phyloP scores from a whole-genome alignment of 2,797 vertebrate species.

The Gymnodraco acuticeps region DNA sequence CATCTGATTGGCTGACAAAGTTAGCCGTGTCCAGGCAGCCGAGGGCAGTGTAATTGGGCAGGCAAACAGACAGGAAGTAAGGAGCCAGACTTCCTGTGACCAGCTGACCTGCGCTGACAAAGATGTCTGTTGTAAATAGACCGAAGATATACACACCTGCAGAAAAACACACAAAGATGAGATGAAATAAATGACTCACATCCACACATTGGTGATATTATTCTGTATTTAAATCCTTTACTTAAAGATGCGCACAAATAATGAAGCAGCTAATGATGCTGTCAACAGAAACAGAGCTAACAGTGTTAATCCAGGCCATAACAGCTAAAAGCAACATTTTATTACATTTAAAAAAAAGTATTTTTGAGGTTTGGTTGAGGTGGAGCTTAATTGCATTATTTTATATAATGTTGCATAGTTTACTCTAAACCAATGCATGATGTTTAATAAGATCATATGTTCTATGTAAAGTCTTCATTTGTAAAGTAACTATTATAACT shows the following conservation, averaged over 20 bases:
- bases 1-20: slow-evolving; percentile 90
- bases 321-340: too few relatives aligned
- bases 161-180: slow-evolving; percentile 43
- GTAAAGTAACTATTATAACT: too few relatives aligned
- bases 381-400: neutral
- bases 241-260: neutral
- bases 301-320: too few relatives aligned
- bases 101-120: slow-evolving; percentile 94
- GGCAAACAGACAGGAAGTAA: slow-evolving; percentile 83
- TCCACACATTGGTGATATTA: neutral
- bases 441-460: too few relatives aligned
- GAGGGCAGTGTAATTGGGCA: slow-evolving; percentile 93
- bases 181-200: slow-evolving; percentile 39
- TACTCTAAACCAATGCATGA: too few relatives aligned
- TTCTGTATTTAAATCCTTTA: neutral
- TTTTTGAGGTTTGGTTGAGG: too few relatives aligned
- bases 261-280: too few relatives aligned
- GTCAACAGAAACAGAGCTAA: too few relatives aligned
- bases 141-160: slow-evolving; percentile 94
- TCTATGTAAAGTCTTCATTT: too few relatives aligned
- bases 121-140: slow-evolving; percentile 94
- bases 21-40: slow-evolving; percentile 88
- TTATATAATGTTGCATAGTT: neutral
- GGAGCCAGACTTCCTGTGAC: slow-evolving; percentile 74
- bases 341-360: neutral